A percentile compares a stretch with the other conserved stretches of the same genome.
These are phyloP conservation scores for Colletes collaris DNA, from an alignment of 2,888 invertebrate species.

Conservation along the genomic window DNA sequence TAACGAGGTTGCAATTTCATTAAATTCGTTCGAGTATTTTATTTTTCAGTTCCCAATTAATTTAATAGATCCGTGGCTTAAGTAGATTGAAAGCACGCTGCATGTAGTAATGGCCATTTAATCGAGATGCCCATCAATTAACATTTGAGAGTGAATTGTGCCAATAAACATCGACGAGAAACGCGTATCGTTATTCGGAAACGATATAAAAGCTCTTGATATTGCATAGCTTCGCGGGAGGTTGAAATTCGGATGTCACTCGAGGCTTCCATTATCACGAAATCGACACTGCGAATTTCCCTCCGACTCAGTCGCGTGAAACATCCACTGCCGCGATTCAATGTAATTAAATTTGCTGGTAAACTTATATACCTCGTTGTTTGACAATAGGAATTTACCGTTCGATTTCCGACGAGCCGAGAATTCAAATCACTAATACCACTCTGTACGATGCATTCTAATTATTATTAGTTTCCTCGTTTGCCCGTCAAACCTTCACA, in stretches of 20 bases:
- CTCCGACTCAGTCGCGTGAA: not conserved
- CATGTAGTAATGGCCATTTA: not conserved
- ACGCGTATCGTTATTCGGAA: not conserved
- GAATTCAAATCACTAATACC: conserved; percentile 7
- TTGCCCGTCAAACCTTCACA: not conserved
- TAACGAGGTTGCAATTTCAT: too few species aligned
- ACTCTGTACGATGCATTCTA: not conserved
- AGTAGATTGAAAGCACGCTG: not conserved
- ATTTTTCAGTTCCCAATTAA: not conserved
- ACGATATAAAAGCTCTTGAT: not conserved
- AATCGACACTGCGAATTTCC: conserved; percentile 8
- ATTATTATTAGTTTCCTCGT: not conserved
- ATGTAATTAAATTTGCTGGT: conserved; percentile 4
- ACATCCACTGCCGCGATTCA: not conserved
- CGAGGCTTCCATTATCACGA: not conserved
- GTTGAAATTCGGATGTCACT: not conserved
- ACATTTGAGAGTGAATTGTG: not conserved
- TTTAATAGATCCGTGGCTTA: not conserved
- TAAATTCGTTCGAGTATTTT: not conserved
- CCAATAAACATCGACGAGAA: not conserved
- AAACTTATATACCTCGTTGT: not conserved
- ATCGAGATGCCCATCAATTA: not conserved
- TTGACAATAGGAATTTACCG: conserved; percentile 7
- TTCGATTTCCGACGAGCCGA: not conserved
- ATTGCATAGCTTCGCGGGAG: not conserved